Evolutionary conservation across 1,140 invertebrate genomes (phyloP), one percentile per base, ranked within the genome.

Genomic region (Lithobius niger): DNA sequence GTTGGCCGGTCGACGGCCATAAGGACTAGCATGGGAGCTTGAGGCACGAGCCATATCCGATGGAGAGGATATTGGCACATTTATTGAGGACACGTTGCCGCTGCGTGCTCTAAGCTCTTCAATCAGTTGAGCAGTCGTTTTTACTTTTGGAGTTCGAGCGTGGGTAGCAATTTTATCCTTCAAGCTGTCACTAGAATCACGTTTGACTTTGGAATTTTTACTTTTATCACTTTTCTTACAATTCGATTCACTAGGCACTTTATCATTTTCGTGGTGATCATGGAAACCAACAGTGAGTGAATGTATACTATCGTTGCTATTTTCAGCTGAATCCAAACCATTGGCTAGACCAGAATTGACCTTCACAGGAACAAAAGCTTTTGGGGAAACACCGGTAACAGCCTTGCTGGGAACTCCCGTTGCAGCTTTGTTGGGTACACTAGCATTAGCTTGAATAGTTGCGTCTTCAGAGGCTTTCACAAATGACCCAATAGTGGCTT

Each of bases 81-180:
- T 58, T 62, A 71, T 68, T 56, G 69, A n/a, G n/a, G n/a, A 68
- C 54, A 65, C 60, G 51, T 71, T 70, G 60, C 75, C 68, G 59
- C 71, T 77, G 50, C 79, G 74, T 55, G 80, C 82, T 66, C 84
- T 82, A 55, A 89, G 72, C 64, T 85, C 82, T 36, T 83, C 83
- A 52, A 89, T 75, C 19, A 90, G 66, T 66, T 90, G 83, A 62
- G 86, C 83, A 22, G 86, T 89, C 1, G 86, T 90, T 74, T 88
- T 89, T 1, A 89, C 74, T 73, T 87, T 80, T 57, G 81, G 78
- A 61, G 76, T 80, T 31, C 79, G 73, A 21, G 76, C 74, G 45
- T 55, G 54, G 59, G 77, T 76, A 28, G 77, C 79, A 58, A 82
- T 67, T 65, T 81, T 82, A 61, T 79, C 78, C 60, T 79, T 80